phyloP scores from a whole-genome alignment of 2,888 invertebrate species.

The Apamea anceps region DNA sequence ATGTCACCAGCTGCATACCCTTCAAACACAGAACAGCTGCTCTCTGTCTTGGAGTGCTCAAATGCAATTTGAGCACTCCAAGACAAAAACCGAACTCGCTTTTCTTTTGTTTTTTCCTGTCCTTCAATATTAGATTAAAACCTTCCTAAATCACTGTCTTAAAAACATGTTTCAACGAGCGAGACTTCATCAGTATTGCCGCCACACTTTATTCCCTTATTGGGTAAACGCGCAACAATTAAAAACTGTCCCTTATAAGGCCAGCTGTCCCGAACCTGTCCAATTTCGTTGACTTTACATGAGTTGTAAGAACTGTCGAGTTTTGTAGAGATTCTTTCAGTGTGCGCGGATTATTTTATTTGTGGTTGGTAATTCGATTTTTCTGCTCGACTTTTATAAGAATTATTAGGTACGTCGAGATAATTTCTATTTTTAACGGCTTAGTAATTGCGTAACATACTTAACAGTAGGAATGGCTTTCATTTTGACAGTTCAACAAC shows the following conservation, averaged over 20 bases:
- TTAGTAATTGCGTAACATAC: background rate
- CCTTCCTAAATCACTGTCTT: constrained; percentile 31
- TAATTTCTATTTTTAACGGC: background rate
- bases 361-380: constrained; percentile 7
- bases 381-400: background rate
- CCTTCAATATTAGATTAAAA: constrained; percentile 45
- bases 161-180: constrained; percentile 22
- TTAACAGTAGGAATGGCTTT: no score
- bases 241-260: constrained; percentile 52
- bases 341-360: constrained; percentile 35
- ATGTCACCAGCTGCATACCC: background rate
- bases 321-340: constrained; percentile 31
- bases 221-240: constrained; percentile 52
- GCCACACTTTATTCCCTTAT: constrained; percentile 55
- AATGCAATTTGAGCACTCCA: constrained; percentile 6
- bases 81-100: background rate
- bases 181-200: constrained; percentile 59
- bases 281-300: constrained; percentile 65
- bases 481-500: background rate
- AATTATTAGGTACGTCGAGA: background rate
- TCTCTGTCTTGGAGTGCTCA: no score
- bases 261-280: constrained; percentile 40
- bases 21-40: no score
- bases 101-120: background rate
- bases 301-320: constrained; percentile 55